Evolutionary conservation across 2,113 vertebrate genomes (phyloP).

Genomic region (Phyllostomus hastatus): DNA sequence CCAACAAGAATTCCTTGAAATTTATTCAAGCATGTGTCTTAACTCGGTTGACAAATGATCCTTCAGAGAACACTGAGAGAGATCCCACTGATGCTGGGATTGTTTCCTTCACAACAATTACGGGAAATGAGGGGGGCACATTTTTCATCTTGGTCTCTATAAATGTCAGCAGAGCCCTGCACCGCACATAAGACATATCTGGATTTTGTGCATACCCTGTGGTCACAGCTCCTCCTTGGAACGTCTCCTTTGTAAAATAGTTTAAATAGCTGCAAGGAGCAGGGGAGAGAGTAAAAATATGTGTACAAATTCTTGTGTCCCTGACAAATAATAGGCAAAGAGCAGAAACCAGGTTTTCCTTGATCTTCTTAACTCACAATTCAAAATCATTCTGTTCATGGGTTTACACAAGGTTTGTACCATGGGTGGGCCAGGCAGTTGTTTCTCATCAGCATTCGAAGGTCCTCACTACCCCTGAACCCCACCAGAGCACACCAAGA

Average conservation of each 20-base stretch:
- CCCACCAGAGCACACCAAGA: background rate
- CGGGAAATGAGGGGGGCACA: background rate
- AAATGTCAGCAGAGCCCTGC: background rate
- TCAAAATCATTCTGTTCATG: background rate
- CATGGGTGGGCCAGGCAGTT: background rate
- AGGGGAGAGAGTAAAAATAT: background rate
- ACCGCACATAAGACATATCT: background rate
- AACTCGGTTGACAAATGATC: constrained; percentile 14
- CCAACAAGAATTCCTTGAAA: background rate
- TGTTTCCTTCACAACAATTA: background rate
- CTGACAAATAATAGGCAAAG: background rate
- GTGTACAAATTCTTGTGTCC: background rate
- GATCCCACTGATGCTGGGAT: background rate
- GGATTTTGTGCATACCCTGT: background rate
- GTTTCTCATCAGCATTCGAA: background rate
- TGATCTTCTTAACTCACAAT: background rate
- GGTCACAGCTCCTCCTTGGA: background rate
- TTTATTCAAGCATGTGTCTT: background rate
- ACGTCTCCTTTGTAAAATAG: background rate
- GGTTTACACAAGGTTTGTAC: background rate
- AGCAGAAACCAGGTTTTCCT: background rate
- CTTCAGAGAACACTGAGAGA: background rate
- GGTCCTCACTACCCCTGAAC: background rate
- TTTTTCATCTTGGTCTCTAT: background rate
- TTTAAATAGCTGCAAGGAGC: constrained; percentile 8